These are phyloP conservation scores for Oreocharis arfaki DNA, from an alignment of 2,113 vertebrate genomes.

Conservation along the genomic window DNA sequence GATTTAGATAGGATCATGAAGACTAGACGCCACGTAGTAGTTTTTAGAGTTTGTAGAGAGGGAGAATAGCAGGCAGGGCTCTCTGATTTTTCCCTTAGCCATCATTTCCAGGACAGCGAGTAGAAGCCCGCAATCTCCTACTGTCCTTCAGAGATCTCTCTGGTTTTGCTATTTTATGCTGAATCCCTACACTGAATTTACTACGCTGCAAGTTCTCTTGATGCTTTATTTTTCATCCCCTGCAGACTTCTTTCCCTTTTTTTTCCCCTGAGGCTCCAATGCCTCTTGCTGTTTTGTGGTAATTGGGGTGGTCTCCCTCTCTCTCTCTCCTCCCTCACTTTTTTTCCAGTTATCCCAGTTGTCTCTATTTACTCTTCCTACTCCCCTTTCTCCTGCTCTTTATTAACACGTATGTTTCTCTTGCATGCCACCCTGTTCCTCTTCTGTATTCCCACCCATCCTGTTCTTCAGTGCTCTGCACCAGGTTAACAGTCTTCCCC, in stretches of 20 bases:
- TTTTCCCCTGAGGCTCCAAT: background rate
- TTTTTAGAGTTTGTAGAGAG: background rate
- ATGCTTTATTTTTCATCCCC: background rate
- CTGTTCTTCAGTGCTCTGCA: background rate
- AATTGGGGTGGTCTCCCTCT: background rate
- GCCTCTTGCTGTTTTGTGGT: background rate
- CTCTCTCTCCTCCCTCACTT: background rate
- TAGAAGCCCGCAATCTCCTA: background rate
- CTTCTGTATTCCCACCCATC: background rate
- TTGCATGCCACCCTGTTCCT: background rate
- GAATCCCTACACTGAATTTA: background rate
- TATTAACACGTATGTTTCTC: background rate
- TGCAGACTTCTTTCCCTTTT: background rate
- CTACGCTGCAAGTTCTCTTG: background rate
- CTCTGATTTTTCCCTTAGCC: constrained; percentile 18
- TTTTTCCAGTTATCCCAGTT: background rate
- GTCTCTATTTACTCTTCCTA: background rate
- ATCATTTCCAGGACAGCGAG: background rate
- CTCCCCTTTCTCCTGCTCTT: background rate
- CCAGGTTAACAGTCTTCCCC: background rate
- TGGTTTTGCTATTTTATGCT: background rate
- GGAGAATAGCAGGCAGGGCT: background rate
- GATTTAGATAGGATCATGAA: background rate
- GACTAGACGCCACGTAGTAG: background rate
- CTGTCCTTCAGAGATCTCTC: background rate